These are phyloP conservation scores for Micrasema longulum DNA, from an alignment of 1,140 invertebrate species.

Conservation along the genomic window DNA sequence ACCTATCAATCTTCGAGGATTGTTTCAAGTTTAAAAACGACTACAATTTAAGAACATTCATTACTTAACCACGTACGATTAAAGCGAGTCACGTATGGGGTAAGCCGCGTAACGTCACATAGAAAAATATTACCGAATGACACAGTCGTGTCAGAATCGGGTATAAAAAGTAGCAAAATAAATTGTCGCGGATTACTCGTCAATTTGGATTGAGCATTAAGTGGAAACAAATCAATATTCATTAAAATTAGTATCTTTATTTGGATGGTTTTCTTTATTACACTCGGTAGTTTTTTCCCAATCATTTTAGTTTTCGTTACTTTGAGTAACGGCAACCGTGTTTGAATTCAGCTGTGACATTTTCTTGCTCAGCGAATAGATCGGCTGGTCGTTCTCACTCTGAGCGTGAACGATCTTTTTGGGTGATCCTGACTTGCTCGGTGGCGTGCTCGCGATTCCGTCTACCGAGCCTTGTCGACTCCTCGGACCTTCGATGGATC, in stretches of 20 bases:
- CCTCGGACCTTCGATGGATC: conserved; percentile 59
- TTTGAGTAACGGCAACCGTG: conserved; percentile 38
- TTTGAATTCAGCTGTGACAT: conserved; percentile 53
- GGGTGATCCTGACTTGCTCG: conserved; percentile 49
- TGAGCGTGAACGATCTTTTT: conserved; percentile 56
- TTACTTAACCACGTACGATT: conserved; percentile 1
- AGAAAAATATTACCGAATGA: conserved; percentile 24
- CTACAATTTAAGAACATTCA: no score
- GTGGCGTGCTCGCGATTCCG: conserved; percentile 57
- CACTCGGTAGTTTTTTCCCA: no score
- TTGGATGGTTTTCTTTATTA: background rate
- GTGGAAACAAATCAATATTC: no score
- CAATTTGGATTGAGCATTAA: no score
- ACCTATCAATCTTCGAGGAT: no score
- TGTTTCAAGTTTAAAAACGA: no score
- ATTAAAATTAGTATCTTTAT: background rate
- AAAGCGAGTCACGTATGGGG: conserved; percentile 23
- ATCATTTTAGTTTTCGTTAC: conserved; percentile 47
- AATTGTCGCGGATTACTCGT: background rate
- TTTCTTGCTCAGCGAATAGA: conserved; percentile 66
- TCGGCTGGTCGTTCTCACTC: conserved; percentile 59
- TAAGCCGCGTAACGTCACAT: background rate
- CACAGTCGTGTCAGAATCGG: background rate
- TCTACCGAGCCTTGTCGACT: conserved; percentile 61
- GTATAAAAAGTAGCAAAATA: conserved; percentile 34